Evolutionary conservation across 2,113 vertebrate species (phyloP).

Genomic region (Xyrauchen texanus): DNA sequence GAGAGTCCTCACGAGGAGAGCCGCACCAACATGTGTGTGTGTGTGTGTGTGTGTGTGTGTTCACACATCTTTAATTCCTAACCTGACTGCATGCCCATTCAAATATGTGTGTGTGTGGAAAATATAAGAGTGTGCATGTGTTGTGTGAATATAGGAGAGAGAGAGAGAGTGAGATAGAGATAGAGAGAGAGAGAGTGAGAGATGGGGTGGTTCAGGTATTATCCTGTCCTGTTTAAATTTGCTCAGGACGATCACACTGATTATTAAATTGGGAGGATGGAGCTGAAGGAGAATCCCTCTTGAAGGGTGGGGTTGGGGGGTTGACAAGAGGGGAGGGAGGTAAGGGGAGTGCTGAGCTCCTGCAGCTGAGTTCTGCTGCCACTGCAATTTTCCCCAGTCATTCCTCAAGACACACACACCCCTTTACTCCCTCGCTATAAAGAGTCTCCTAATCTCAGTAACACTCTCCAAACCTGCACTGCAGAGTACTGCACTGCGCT

Average conservation of each 20-base stretch:
- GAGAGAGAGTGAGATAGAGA: no score
- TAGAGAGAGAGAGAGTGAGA: neutral
- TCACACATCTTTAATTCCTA: constrained; percentile 20
- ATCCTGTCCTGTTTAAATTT: constrained; percentile 26
- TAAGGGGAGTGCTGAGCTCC: constrained; percentile 40
- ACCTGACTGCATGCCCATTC: neutral
- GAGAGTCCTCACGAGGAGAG: no score
- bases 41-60: neutral
- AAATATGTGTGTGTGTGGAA: neutral
- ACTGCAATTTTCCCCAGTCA: constrained; percentile 49
- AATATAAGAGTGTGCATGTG: neutral
- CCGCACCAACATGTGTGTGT: no score
- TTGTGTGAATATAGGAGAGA: neutral
- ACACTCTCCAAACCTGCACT: constrained; percentile 10
- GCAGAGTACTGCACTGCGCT: constrained; percentile 23
- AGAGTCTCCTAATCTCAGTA: constrained; percentile 36
- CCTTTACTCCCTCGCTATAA: neutral
- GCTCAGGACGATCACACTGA: no score
- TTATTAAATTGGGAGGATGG: constrained; percentile 13
- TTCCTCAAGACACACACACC: constrained; percentile 50
- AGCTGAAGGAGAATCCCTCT: constrained; percentile 37
- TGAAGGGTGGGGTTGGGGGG: constrained; percentile 28
- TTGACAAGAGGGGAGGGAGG: constrained; percentile 38
- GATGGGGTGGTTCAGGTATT: neutral
- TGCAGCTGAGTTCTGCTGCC: constrained; percentile 44